Evolutionary conservation across 35 echinoderm and acorn worm species (phyloP), one percentile per base, ranked within the genome.

Genomic region (Apostichopus parvimensis): DNA sequence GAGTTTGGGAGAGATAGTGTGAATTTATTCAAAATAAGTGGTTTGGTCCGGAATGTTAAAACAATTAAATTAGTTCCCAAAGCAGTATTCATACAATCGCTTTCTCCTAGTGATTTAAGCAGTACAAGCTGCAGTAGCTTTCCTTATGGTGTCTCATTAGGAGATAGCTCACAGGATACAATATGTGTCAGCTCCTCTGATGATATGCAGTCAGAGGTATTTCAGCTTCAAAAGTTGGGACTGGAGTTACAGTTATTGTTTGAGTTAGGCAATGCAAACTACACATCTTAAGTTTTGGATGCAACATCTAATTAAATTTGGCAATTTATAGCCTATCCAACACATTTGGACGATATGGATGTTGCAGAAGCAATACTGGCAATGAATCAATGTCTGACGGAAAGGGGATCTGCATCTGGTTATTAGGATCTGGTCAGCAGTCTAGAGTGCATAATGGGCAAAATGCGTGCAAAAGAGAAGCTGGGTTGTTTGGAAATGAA

Each of bases 401-500:
- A 78, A 90, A 78, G 59, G n/a, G 88, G 66, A 13, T 34, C n/a
- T 77, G 11, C 73, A 73, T 90, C 68, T 77, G 68, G 73, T 8
- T 90, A 77, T 77, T 64, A 90, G 24, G 87, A 20, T 52, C 25
- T 90, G 87, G n/a, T 90, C 1, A 76, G 57, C 15, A 73, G 70
- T 20, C 8, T 73, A 13, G 77, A 77, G 76, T 90, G 45, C 9
- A 90, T 55, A n/a, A 90, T 90, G 87, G 87, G 65, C 3, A 90
- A 90, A 21, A 73, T 76, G 68, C 6, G 73, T 1, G 2, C 73
- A 90, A 76, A 90, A 18, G 87, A 18, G 87, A 45, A 28, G 28
- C 76, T 77, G 14, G 87, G 71, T 53, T 90, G 65, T 56, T 73
- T 71, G 15, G 70, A 90, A 73, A 70, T 45, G 87, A 89, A 89